Evolutionary conservation across 2,888 invertebrate species (phyloP).

Genomic region (Rhabditophanes sp.): DNA sequence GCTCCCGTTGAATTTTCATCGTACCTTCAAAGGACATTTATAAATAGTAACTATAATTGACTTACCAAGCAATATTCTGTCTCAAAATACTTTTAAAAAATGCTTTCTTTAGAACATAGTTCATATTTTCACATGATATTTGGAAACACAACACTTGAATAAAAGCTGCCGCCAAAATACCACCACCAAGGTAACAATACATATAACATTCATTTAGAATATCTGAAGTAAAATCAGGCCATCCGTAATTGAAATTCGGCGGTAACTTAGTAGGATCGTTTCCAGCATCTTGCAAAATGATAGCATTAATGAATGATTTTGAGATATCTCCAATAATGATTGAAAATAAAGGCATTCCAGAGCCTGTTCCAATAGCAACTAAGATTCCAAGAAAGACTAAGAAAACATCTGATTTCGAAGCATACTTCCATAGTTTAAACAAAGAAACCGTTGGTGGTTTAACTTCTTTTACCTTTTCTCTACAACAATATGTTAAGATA

Average conservation of each 20-base stretch:
- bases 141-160: constrained; percentile 46
- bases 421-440: constrained; percentile 29
- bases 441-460: no score
- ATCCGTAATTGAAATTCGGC: constrained; percentile 1
- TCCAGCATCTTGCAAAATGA: constrained; percentile 7
- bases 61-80: constrained; percentile 47
- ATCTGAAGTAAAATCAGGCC: neutral
- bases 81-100: constrained; percentile 47
- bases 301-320: constrained; percentile 16
- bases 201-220: neutral
- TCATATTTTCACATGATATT: constrained; percentile 47
- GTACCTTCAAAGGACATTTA: constrained; percentile 29
- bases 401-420: constrained; percentile 15
- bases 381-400: constrained; percentile 22
- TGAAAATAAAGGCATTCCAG: constrained; percentile 28
- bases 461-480: no score
- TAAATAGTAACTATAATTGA: constrained; percentile 1
- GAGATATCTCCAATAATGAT: constrained; percentile 28
- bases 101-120: constrained; percentile 45
- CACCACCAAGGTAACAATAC: no score
- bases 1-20: constrained; percentile 49
- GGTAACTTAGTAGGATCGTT: no score
- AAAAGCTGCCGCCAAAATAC: no score
- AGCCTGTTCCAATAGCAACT: constrained; percentile 25
- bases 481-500: no score